Evolutionary conservation across 2,888 invertebrate species (phyloP), one percentile per base, ranked within the genome.

Genomic region (Dendrolimus houi): DNA sequence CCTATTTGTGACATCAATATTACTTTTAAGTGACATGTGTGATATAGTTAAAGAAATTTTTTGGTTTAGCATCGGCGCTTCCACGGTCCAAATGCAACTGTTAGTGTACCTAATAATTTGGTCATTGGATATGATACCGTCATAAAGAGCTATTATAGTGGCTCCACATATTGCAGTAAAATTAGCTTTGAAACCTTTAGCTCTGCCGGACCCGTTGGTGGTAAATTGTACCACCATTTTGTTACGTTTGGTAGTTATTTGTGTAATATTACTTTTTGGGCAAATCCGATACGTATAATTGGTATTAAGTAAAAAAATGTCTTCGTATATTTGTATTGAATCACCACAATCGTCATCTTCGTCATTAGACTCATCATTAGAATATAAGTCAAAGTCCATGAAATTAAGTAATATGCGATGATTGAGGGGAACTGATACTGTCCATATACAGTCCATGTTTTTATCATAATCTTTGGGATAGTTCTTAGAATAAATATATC

Each of bases 381-480:
- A 71, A 69, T 83, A 94, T 69, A 94, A 92, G 67, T 75, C 90
- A 60, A 97, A 87, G 68, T 96, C 95, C 8, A 91, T 74, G 70
- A 97, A 93, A 8, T 92, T 92, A 0, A 98, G 74, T 62, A 93
- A 91, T 29, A 97, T 92, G 1, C 93, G 85, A 74, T 96, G 95
- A 82, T 94, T 91, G 60, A 77, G 71, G 55, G 94, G 92, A 1
- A 96, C 93, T 53, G 87, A 83, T 59, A 98, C 93, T 10, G 91
- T 77, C 96, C 97, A 98, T 57, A 93, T 92, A 74, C 98, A 98
- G 62, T 95, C 92, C 58, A 94, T 91, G 68, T 93, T 92, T 55
- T 87, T 81, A 1, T 95, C 95, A 84, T 97, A 98, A 70, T 94
- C 94, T 58, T 92, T 81, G 0, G 98, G 98, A 83, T 96, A 98